A percentile compares a stretch with the other conserved stretches of the same genome.
These are phyloP conservation scores for Alviniconcha strummeri DNA, from an alignment of 2,888 invertebrate species.

Conservation along the genomic window DNA sequence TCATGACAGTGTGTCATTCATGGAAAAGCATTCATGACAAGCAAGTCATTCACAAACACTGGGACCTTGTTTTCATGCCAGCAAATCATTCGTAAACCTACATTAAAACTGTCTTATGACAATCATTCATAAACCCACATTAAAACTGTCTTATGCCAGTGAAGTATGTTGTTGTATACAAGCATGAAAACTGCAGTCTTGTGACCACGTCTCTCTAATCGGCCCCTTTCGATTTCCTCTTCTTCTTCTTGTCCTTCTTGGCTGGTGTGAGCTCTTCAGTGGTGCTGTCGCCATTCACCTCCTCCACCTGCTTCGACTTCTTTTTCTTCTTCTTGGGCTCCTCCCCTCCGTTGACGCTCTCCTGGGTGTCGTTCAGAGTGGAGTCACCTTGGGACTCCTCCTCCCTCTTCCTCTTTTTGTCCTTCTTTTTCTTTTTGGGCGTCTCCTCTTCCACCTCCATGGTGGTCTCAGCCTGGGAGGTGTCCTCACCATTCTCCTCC, in stretches of 20 bases:
- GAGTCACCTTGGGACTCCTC: slow-evolving; percentile 44
- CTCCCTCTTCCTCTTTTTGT: slow-evolving; percentile 46
- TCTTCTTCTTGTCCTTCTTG: slow-evolving; percentile 57
- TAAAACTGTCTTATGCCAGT: no score
- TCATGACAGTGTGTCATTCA: no score
- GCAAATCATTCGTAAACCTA: no score
- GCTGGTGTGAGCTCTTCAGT: slow-evolving; percentile 36
- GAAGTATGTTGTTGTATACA: no score
- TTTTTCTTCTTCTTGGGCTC: slow-evolving; percentile 37
- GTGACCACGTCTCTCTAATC: background rate
- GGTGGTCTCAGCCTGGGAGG: slow-evolving; percentile 38
- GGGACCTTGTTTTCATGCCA: no score
- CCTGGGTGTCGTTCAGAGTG: slow-evolving; percentile 34
- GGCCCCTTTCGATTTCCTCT: slow-evolving; percentile 44
- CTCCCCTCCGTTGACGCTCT: background rate
- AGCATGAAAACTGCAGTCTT: no score
- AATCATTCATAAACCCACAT: no score
- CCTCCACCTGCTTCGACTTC: slow-evolving; percentile 29
- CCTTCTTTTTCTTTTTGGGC: slow-evolving; percentile 45
- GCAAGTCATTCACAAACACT: no score
- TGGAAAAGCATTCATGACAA: no score
- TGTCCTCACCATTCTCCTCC: slow-evolving; percentile 21
- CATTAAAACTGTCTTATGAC: no score
- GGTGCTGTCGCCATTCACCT: slow-evolving; percentile 27
- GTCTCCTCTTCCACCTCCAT: slow-evolving; percentile 42